Evolutionary conservation across 2,113 vertebrate species (phyloP).

Genomic region (Clupea harengus): DNA sequence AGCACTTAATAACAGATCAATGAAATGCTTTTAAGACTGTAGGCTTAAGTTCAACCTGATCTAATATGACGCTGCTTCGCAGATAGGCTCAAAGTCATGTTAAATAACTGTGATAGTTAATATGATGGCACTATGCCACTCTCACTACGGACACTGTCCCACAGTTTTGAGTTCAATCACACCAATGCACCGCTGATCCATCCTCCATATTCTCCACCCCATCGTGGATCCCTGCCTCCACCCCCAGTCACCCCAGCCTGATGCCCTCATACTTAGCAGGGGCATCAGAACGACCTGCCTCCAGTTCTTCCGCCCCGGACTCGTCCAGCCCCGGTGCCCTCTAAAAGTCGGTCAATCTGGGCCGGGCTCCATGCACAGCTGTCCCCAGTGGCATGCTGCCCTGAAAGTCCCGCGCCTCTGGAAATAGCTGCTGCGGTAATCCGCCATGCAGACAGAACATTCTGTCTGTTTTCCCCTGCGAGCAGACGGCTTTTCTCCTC

Average conservation of each 20-base stretch:
- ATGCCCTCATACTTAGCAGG: neutral
- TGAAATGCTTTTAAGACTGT: neutral
- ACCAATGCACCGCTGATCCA: neutral
- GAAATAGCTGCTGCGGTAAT: constrained; percentile 58
- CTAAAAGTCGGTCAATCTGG: constrained; percentile 1
- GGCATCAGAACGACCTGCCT: neutral
- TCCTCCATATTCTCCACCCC: neutral
- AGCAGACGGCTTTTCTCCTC: constrained; percentile 43
- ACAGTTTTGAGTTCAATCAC: neutral
- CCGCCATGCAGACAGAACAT: constrained; percentile 53
- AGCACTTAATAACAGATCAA: neutral
- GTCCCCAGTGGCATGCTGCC: constrained; percentile 45
- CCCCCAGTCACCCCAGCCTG: neutral
- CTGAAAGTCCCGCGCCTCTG: constrained; percentile 41
- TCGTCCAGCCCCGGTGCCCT: neutral
- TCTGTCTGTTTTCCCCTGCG: constrained; percentile 46
- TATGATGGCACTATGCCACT: neutral
- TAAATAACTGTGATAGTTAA: neutral
- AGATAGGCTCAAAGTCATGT: neutral
- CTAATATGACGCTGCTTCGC: neutral
- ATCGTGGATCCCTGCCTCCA: neutral
- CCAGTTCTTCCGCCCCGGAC: neutral
- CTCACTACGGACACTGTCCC: neutral
- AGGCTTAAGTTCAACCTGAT: neutral
- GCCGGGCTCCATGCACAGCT: constrained; percentile 41